These are phyloP conservation scores for Aphelinus certus DNA, from an alignment of 1,140 invertebrate species.

Conservation along the genomic window DNA sequence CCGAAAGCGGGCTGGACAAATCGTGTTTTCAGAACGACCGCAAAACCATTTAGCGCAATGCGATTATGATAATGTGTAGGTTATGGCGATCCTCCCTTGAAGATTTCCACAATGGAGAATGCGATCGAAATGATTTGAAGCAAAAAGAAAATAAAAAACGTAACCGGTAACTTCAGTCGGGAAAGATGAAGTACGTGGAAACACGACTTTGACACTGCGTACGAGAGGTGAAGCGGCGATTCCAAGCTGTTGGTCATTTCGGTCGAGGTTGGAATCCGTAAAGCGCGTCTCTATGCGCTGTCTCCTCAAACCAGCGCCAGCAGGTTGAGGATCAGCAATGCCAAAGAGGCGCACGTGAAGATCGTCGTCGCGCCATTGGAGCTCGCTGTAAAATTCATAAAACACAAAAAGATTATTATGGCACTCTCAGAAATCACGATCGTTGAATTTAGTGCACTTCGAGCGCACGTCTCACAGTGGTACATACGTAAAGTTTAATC, in stretches of 20 bases:
- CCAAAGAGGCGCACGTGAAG: slow-evolving; percentile 32
- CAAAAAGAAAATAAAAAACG: too few relatives aligned
- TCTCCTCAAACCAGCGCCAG: slow-evolving; percentile 43
- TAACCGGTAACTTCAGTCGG: too few relatives aligned
- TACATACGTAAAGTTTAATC: not conserved
- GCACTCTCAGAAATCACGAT: too few relatives aligned
- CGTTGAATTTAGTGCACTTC: too few relatives aligned
- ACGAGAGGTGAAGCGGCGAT: not conserved
- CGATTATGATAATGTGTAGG: too few relatives aligned
- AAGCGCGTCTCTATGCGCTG: not conserved
- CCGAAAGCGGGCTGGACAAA: not conserved
- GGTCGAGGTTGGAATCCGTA: not conserved
- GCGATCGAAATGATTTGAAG: too few relatives aligned
- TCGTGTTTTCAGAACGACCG: too few relatives aligned
- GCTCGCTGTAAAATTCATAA: slow-evolving; percentile 44
- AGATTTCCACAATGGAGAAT: too few relatives aligned
- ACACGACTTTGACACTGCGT: not conserved
- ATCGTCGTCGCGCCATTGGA: slow-evolving; percentile 19
- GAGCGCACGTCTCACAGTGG: not conserved
- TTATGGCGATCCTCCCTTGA: too few relatives aligned
- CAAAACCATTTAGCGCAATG: too few relatives aligned
- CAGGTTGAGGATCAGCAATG: slow-evolving; percentile 39
- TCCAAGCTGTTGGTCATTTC: not conserved
- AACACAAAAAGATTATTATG: not conserved
- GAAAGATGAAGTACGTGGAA: too few relatives aligned